These are phyloP conservation scores for Centropus unirufus DNA, from an alignment of 2,113 vertebrate genomes.

Conservation along the genomic window DNA sequence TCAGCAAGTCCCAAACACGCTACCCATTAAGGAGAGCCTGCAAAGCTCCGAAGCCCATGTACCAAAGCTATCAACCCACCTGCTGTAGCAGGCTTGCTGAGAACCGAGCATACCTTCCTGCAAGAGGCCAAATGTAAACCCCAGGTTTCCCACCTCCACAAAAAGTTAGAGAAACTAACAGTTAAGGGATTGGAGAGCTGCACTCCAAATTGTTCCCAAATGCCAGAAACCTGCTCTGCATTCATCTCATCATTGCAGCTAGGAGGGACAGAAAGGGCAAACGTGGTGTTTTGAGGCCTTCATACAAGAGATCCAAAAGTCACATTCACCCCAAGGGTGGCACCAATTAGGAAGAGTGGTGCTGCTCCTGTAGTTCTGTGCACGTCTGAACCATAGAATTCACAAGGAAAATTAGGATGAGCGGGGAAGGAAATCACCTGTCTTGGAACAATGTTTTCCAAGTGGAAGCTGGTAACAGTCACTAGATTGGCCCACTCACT, in stretches of 20 bases:
- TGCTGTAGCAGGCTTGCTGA: not conserved
- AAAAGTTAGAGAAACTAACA: not conserved
- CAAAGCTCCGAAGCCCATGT: not conserved
- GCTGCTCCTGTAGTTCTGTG: not conserved
- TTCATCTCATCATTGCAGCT: not conserved
- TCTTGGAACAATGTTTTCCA: not conserved
- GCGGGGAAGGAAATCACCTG: not conserved
- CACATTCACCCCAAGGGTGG: not conserved
- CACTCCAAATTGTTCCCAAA: not conserved
- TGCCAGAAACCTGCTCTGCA: not conserved
- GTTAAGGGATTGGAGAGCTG: not conserved
- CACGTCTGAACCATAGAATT: not conserved
- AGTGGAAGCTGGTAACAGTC: not conserved
- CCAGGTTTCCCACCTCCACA: not conserved
- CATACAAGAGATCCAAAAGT: not conserved
- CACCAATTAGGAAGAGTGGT: not conserved
- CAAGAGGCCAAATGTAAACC: not conserved
- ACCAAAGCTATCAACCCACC: not conserved
- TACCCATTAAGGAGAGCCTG: not conserved
- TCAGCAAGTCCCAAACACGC: not conserved
- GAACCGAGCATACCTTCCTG: not conserved
- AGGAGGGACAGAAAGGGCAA: not conserved
- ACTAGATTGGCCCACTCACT: not conserved
- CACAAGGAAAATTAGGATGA: not conserved
- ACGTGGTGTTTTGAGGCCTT: rapidly evolving